A percentile compares a stretch with the other conserved stretches of the same genome.
Evolutionary conservation across 2,888 invertebrate genomes (phyloP).

Genomic region (Bruchidius siliquastri): DNA sequence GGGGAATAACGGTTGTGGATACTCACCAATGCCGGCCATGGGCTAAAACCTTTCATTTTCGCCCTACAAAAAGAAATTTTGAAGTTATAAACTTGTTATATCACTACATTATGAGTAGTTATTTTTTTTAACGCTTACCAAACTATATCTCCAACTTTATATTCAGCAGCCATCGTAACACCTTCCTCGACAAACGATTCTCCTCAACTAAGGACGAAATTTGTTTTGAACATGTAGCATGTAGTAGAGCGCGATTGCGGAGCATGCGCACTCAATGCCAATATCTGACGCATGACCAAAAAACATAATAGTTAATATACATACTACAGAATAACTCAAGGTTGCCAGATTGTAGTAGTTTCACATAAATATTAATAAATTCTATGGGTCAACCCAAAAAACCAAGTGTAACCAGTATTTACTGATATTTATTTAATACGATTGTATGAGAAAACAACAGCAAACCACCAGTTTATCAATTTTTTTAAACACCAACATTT

Average conservation of each 20-base stretch:
- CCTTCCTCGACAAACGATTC: neutral
- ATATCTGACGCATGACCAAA: no score
- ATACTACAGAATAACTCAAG: no score
- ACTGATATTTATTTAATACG: no score
- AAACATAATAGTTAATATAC: no score
- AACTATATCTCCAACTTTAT: conserved; percentile 50
- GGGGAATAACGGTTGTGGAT: conserved; percentile 48
- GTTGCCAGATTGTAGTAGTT: no score
- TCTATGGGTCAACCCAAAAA: no score
- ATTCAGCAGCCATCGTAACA: conserved; percentile 52
- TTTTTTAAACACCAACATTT: no score
- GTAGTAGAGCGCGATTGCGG: neutral
- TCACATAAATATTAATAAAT: no score
- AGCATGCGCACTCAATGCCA: neutral
- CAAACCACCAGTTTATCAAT: no score
- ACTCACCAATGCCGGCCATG: conserved; percentile 97
- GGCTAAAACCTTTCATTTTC: conserved; percentile 95
- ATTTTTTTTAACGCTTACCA: conserved; percentile 53
- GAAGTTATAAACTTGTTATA: conserved; percentile 6
- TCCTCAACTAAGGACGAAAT: neutral
- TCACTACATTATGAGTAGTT: neutral
- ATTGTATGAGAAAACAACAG: no score
- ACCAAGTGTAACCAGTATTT: no score
- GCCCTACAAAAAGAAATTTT: conserved; percentile 71
- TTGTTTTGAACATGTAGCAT: neutral